These are phyloP conservation scores for Nothoprocta perdicaria DNA, from an alignment of 2,113 vertebrate species.

Conservation along the genomic window DNA sequence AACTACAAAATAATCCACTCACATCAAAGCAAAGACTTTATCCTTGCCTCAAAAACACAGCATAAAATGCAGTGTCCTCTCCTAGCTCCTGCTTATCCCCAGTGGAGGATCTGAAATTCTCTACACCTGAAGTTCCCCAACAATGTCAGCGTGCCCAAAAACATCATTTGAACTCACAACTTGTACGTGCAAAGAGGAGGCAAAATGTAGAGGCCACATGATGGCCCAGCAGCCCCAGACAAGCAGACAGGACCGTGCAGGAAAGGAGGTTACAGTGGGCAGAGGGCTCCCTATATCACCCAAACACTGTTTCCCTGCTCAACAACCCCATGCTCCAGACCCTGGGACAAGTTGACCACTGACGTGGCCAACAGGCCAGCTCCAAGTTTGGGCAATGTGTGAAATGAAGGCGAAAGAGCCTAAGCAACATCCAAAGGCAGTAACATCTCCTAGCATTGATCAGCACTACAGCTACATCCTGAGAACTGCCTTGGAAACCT, in stretches of 20 bases:
- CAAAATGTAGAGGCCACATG: background rate
- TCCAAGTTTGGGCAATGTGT: background rate
- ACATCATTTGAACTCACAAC: background rate
- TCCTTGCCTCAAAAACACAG: background rate
- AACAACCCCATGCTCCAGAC: background rate
- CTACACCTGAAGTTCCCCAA: slow-evolving; percentile 24
- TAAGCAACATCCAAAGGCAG: background rate
- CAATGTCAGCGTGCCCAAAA: rapidly evolving
- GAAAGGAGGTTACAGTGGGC: rapidly evolving
- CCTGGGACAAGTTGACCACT: background rate
- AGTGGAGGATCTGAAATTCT: background rate
- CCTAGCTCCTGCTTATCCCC: background rate
- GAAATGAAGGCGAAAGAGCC: background rate
- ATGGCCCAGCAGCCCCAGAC: background rate
- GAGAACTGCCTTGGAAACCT: background rate
- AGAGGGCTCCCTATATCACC: background rate
- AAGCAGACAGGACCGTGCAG: background rate
- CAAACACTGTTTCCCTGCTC: background rate
- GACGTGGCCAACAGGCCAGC: background rate
- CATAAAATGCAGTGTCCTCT: background rate
- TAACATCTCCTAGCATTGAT: background rate
- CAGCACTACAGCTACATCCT: background rate
- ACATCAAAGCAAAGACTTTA: background rate
- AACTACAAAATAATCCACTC: background rate
- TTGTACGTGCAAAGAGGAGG: background rate